Evolutionary conservation across 1,140 invertebrate genomes (phyloP).

Genomic region (Zaprionus ornatus): DNA sequence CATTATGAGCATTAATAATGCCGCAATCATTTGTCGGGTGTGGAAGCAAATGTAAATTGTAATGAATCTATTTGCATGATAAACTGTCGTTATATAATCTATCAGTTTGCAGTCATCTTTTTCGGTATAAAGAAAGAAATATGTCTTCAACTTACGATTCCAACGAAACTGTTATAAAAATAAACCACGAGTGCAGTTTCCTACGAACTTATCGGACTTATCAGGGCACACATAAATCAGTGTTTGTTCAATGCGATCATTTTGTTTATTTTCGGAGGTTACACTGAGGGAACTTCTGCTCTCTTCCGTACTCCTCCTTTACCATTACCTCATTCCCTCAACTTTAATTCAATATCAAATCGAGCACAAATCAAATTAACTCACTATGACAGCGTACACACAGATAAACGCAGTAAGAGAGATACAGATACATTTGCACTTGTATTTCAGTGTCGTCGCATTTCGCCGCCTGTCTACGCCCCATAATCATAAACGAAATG

Average conservation of each 20-base stretch:
- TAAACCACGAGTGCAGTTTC: neutral
- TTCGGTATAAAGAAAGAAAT: neutral
- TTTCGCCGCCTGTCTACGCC: slow-evolving; percentile 15
- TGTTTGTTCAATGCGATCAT: neutral
- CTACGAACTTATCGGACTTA: neutral
- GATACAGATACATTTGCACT: slow-evolving; percentile 14
- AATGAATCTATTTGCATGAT: neutral
- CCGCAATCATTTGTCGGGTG: neutral
- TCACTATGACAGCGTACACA: slow-evolving; percentile 37
- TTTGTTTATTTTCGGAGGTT: slow-evolving; percentile 30
- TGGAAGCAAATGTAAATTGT: neutral
- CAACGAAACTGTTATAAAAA: neutral
- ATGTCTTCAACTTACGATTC: neutral
- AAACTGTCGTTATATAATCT: neutral
- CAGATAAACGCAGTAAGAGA: neutral
- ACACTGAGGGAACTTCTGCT: neutral
- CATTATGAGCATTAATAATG: slow-evolving; percentile 13
- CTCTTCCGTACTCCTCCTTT: too few species aligned
- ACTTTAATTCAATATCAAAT: slow-evolving; percentile 14
- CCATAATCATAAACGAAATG: slow-evolving; percentile 30
- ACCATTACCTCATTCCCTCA: too few species aligned
- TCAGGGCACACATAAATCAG: neutral
- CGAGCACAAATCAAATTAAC: slow-evolving; percentile 62
- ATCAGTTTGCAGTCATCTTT: neutral
- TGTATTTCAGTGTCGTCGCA: neutral